Conservation (phyloP, 2,113 vertebrate species). For the Trochalopteron elliotii region DNA sequence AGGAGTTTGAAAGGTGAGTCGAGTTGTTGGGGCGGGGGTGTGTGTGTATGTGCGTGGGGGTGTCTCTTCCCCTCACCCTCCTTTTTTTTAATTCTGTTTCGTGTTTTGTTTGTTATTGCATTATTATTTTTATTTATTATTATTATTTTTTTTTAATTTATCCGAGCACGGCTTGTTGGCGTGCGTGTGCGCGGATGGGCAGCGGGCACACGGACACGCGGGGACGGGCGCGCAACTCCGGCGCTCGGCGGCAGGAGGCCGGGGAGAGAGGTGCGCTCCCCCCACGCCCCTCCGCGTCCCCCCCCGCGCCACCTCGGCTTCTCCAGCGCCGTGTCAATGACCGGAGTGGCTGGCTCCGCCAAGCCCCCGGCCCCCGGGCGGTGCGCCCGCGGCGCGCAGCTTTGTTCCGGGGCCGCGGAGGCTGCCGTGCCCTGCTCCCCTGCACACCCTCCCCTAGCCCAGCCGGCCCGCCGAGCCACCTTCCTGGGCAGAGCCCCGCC, state of each 20-base stretch:
- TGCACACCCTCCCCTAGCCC: not conserved
- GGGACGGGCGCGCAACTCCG: slow-evolving; percentile 48
- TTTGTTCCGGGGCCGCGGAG: slow-evolving; percentile 37
- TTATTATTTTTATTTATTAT: not conserved
- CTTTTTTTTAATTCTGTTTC: not conserved
- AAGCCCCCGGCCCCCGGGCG: not conserved
- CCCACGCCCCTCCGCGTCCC: not conserved
- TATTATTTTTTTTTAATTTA: not conserved
- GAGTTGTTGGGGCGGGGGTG: slow-evolving; percentile 15
- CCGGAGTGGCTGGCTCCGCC: not conserved
- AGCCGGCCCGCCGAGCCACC: not conserved
- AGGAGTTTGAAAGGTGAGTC: slow-evolving; percentile 98
- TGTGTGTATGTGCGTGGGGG: not conserved
- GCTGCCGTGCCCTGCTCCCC: not conserved
- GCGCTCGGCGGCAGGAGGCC: not conserved
- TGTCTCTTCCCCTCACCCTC: not conserved
- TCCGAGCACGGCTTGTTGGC: not conserved
- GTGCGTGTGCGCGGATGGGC: not conserved
- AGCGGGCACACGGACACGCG: not conserved
- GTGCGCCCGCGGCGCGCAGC: not conserved
- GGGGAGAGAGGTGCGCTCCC: slow-evolving; percentile 14
- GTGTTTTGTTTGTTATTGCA: not conserved
- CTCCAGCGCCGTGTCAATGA: not conserved
- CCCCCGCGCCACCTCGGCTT: not conserved
- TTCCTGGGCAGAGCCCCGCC: not conserved